Percentiles rank a stretch among this genome's conserved stretches.
Evolutionary conservation across 2,113 vertebrate genomes (phyloP).

Genomic region (Anarrhichthys ocellatus): DNA sequence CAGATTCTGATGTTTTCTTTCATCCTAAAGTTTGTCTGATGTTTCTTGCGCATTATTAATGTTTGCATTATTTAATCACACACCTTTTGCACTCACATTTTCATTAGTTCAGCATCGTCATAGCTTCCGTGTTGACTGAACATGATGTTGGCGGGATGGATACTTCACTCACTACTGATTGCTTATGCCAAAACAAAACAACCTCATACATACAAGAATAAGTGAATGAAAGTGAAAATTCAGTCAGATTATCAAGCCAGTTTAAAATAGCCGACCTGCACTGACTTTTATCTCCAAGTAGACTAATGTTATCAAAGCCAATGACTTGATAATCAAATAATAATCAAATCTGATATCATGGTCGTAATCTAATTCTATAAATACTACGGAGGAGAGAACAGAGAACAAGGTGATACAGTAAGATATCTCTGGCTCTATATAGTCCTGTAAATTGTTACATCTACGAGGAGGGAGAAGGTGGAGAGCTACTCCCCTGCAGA

Average conservation of each 20-base stretch:
- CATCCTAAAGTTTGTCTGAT: slow-evolving; percentile 2
- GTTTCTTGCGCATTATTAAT: not conserved
- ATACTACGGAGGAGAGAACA: not conserved
- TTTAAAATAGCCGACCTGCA: too few species aligned
- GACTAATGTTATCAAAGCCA: not conserved
- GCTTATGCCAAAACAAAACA: too few species aligned
- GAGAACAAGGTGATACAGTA: not conserved
- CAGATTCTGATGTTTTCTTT: slow-evolving; percentile 2
- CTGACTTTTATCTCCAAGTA: too few species aligned
- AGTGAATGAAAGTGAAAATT: not conserved
- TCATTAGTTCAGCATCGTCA: too few species aligned
- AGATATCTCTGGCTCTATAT: not conserved
- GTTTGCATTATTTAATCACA: too few species aligned
- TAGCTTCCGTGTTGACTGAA: not conserved
- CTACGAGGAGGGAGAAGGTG: not conserved
- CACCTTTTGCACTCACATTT: too few species aligned
- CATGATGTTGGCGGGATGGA: not conserved
- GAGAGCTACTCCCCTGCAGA: slow-evolving; percentile 16
- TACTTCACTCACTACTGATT: not conserved
- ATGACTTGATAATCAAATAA: not conserved
- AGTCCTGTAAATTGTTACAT: not conserved
- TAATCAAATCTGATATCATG: not conserved
- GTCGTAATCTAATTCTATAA: not conserved
- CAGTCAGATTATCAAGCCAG: too few species aligned
- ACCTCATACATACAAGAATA: not conserved